Evolutionary conservation across 2,113 vertebrate species (phyloP).

Genomic region (Cyphomyrus plagiostoma): DNA sequence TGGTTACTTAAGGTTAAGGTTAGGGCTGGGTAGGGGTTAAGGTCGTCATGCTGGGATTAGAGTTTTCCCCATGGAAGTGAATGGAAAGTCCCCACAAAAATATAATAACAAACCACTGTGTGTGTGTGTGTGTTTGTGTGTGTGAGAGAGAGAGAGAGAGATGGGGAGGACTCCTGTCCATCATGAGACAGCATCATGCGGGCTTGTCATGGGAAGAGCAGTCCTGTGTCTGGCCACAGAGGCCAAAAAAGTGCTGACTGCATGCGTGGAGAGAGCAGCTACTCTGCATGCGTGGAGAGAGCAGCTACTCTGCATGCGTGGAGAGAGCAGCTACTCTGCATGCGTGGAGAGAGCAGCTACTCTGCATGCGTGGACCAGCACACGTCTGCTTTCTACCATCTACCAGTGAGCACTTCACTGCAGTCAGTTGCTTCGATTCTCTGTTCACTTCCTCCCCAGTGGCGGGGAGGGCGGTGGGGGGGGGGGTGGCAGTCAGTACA

Average conservation of each 20-base stretch:
- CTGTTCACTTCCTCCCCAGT: neutral
- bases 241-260: neutral
- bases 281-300: too few relatives aligned
- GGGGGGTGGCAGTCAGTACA: neutral
- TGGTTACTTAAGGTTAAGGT: too few relatives aligned
- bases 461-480: too few relatives aligned
- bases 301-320: too few relatives aligned
- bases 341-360: too few relatives aligned
- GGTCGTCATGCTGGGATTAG: too few relatives aligned
- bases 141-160: neutral
- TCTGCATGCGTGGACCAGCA: neutral
- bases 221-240: neutral
- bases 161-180: neutral
- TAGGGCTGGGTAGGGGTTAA: too few relatives aligned
- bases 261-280: neutral
- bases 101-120: neutral
- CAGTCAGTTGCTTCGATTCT: neutral
- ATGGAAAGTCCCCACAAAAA: too few relatives aligned
- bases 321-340: too few relatives aligned
- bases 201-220: conserved; percentile 18
- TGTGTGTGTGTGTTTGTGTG: neutral
- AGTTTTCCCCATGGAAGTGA: too few relatives aligned
- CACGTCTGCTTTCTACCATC: neutral
- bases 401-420: neutral
- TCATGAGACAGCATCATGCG: neutral